Conservation (phyloP, 2,113 vertebrate genomes). For the Phaethornis superciliosus region DNA sequence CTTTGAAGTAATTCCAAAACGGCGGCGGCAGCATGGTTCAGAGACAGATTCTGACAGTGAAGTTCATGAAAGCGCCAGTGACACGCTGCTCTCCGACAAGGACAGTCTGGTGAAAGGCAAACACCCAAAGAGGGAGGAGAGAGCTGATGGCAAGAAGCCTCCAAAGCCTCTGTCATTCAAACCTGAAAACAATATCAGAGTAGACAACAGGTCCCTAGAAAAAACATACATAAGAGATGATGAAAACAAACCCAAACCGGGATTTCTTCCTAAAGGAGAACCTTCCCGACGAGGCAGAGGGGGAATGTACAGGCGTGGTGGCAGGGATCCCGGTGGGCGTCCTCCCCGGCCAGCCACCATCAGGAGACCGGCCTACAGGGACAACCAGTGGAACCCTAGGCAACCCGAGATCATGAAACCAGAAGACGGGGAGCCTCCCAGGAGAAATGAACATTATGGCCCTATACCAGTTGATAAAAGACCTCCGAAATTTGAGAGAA, state of each 20-base stretch:
- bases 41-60: conserved; percentile 98
- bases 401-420: conserved; percentile 82
- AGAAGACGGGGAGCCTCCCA: conserved; percentile 76
- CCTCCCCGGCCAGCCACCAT: conserved; percentile 85
- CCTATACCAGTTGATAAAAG: conserved; percentile 80
- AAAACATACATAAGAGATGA: conserved; percentile 79
- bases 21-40: conserved; percentile 89
- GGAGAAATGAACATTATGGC: conserved; percentile 77
- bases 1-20: conserved; percentile 94
- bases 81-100: conserved; percentile 90
- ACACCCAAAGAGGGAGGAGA: conserved; percentile 80
- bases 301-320: conserved; percentile 87
- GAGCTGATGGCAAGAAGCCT: conserved; percentile 75
- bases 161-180: conserved; percentile 75
- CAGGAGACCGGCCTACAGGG: conserved; percentile 82
- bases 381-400: conserved; percentile 93
- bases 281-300: conserved; percentile 91
- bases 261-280: conserved; percentile 96
- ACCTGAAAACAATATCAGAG: conserved; percentile 72
- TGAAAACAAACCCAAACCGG: conserved; percentile 88
- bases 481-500: conserved; percentile 86
- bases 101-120: conserved; percentile 90
- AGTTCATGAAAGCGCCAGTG: conserved; percentile 92
- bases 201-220: conserved; percentile 75
- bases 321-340: conserved; percentile 84